These are phyloP conservation scores for Mesaphorura yosii DNA, from an alignment of 1,140 invertebrate genomes.

Conservation along the genomic window DNA sequence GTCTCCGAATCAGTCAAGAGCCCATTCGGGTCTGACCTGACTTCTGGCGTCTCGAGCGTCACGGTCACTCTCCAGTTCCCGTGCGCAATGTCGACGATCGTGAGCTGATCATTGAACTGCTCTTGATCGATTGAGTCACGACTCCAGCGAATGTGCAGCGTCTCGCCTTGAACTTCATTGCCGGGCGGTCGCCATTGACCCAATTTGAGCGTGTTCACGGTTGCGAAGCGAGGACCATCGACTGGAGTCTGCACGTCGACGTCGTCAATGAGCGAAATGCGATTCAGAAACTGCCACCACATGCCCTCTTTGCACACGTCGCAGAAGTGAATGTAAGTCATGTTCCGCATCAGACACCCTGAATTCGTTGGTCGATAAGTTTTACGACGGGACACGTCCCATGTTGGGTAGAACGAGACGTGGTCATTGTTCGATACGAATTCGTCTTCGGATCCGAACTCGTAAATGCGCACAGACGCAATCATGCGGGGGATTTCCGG, in stretches of 20 bases:
- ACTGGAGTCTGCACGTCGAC: neutral
- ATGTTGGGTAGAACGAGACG: constrained; percentile 26
- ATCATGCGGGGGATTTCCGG: constrained; percentile 24
- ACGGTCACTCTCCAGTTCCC: constrained; percentile 21
- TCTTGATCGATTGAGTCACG: neutral
- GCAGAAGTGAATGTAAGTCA: constrained; percentile 19
- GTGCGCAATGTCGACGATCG: neutral
- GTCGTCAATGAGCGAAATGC: constrained; percentile 25
- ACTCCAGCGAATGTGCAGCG: constrained; percentile 13
- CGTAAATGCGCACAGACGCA: constrained; percentile 17
- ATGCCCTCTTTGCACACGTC: constrained; percentile 26
- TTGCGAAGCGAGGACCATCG: constrained; percentile 1
- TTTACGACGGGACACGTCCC: constrained; percentile 11
- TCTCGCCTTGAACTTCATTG: constrained; percentile 15
- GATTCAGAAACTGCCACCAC: constrained; percentile 25
- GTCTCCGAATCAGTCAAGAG: constrained; percentile 6
- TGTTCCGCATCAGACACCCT: constrained; percentile 27
- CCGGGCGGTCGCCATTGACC: constrained; percentile 13
- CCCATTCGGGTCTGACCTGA: constrained; percentile 17
- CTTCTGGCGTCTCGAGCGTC: constrained; percentile 20
- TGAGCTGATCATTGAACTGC: neutral
- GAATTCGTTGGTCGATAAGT: constrained; percentile 17
- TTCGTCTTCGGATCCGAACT: constrained; percentile 21
- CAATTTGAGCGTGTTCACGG: constrained; percentile 15
- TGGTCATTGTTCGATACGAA: constrained; percentile 9